Percentiles rank a stretch among this genome's conserved stretches.
Conservation (phyloP, 2,888 invertebrate species). For the Meiosimyza platycephala region DNA sequence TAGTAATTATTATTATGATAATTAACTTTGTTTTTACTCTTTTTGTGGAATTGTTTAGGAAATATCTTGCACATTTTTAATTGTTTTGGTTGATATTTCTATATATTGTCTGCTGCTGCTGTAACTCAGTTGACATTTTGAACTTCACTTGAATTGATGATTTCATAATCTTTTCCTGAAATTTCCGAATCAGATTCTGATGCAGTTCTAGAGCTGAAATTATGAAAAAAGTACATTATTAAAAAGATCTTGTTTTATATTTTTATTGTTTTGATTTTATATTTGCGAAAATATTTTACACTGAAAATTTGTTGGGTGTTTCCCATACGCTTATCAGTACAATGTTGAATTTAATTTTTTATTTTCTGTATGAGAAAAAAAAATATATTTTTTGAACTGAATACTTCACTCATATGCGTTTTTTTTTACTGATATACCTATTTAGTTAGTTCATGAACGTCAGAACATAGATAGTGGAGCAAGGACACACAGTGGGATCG, state of each 20-base stretch:
- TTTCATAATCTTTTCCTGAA: conserved; percentile 89
- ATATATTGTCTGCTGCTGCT: conserved; percentile 34
- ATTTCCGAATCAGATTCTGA: conserved; percentile 87
- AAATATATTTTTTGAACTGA: neutral
- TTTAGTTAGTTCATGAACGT: no score
- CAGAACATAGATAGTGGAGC: no score
- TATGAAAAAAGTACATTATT: conserved; percentile 8
- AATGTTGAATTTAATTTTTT: no score
- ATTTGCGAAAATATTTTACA: no score
- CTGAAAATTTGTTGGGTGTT: no score
- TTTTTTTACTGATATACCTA: no score
- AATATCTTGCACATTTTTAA: conserved; percentile 10
- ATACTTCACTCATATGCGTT: no score
- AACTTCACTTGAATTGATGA: conserved; percentile 79
- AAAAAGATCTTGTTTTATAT: no score
- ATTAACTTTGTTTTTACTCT: conserved; percentile 1
- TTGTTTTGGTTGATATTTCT: conserved; percentile 14
- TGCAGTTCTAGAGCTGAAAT: conserved; percentile 60
- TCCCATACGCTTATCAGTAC: no score
- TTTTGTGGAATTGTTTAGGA: neutral
- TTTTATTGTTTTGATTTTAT: no score
- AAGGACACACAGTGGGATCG: no score
- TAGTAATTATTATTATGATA: neutral
- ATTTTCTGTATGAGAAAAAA: neutral
- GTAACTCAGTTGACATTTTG: conserved; percentile 65